Base-by-base conservation (phyloP, 2,113 vertebrate species). In the Danionella cerebrum region DNA sequence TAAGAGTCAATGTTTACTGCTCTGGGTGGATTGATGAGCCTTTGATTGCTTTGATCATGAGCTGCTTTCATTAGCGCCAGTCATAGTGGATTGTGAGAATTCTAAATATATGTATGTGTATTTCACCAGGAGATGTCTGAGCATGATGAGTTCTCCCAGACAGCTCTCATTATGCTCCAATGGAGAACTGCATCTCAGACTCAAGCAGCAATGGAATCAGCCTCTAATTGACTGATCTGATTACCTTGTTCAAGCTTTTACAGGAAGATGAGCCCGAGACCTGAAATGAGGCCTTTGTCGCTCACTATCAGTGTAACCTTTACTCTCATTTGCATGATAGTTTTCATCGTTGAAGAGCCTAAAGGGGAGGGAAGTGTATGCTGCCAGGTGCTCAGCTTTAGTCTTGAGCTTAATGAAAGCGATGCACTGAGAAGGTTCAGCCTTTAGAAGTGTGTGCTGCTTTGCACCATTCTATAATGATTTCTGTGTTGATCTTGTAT, bases 61-160 rank as follows among this genome's bases (percentile, higher is more conserved):
- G 83, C 82, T 78, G 84, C 78, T 86, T 88, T 89, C 85, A 89
- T 86, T 86, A 85, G 78, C 74, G 71, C 63, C 82, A 83, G 81
- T 83, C 82, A 36, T 78, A 81, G 75, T 78, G 83, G 79, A 85
- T 85, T 81, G 80, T 82, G 76, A 27, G 81, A 80, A 80, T 78
- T 59, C 33, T 62, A 31, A 10, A 33, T 35, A 48, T 57, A 35
- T 38, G 35, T 62, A 55, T 68, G 24, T 67, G n/a, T n/a, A n/a
- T 68, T 29, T 33, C 33, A 44, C 10, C 53, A 47, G 36, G 39
- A 42, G 41, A n/a, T 18, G 29, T 33, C 9, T 67, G 19, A 10
- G 27, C 55, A 25, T 24, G 36, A 39, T 42, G 33, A 2, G 7
- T 39, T 36, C 29, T 42, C 35, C 5, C 41, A 42, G 42, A 36